Base-by-base conservation (phyloP, 2,113 vertebrate genomes). In the Puntigrus tetrazona region DNA sequence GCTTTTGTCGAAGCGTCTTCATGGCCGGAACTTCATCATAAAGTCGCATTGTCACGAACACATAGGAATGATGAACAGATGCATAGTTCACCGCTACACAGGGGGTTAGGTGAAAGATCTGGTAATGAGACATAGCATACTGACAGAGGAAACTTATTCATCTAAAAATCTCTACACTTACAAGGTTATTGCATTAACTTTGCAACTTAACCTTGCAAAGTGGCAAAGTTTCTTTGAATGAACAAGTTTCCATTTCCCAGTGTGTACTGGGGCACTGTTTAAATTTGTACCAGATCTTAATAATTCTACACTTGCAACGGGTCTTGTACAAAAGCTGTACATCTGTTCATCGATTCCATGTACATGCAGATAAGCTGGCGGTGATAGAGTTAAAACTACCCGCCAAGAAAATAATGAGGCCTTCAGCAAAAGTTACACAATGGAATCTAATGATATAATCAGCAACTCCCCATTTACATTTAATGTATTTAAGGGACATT, bases 321-420 rank as follows among this genome's bases (percentile, higher is more conserved):
- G 25, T 29, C 11, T 5, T 27, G 1, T 2, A 14, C 25, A 61
- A 6, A 29, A 61, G 5, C 0, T 0, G 0, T 3, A 3, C 43
- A 14, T 18, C 14, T 18, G 4, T 50, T 8, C 6, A 18, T 14
- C 45, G 10, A 45, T 16, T 47, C 16, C 14, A 13, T 2, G 25
- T 29, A 16, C 29, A 5, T 16, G n/a, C n/a, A n/a, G 5, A 29
- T 27, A 2, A 63, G 27, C 7, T 0, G 2, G 61, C 7, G 31
- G 27, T 31, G 27, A 18, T 63, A 7, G 57, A 59, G n/a, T 59
- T 59, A 65, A 31, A 65, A 31, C n/a, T 27, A 25, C n/a, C 27
- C 57, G 14, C 61, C 59, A 18, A 34, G 18, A 8, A 63, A 63
- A 18, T 5, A 31, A 61, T 1, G 25, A 65, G 14, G 61, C 6